These are phyloP conservation scores for Limnephilus auricula DNA, from an alignment of 2,888 invertebrate genomes.

Conservation along the genomic window DNA sequence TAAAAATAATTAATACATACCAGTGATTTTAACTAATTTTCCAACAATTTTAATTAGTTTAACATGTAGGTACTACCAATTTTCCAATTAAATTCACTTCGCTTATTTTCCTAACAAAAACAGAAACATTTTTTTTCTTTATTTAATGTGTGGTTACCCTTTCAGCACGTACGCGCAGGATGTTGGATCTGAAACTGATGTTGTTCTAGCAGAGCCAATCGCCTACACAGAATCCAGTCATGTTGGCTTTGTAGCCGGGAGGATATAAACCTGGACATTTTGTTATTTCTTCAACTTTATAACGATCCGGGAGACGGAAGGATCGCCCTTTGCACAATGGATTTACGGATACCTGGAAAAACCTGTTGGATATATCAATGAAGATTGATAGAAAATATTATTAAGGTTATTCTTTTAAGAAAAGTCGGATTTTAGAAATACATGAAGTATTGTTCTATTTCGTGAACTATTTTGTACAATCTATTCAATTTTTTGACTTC, in stretches of 20 bases:
- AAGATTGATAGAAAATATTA: background rate
- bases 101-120: no score
- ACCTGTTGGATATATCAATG: background rate
- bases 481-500: no score
- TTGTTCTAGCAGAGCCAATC: constrained; percentile 42
- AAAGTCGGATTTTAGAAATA: background rate
- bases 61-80: no score
- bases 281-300: constrained; percentile 55
- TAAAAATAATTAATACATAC: no score
- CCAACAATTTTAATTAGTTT: no score
- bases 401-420: background rate
- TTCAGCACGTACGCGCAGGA: background rate
- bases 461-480: no score
- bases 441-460: no score
- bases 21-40: no score
- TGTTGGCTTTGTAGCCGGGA: constrained; percentile 44
- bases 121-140: no score
- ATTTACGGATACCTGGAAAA: background rate
- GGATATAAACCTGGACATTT: constrained; percentile 57
- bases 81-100: no score
- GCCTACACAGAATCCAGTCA: constrained; percentile 37
- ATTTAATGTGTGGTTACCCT: background rate
- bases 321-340: background rate
- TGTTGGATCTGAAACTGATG: background rate
- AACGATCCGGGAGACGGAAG: background rate